Conservation (phyloP, 2,797 vertebrate species). For the Poeciliopsis infans region DNA sequence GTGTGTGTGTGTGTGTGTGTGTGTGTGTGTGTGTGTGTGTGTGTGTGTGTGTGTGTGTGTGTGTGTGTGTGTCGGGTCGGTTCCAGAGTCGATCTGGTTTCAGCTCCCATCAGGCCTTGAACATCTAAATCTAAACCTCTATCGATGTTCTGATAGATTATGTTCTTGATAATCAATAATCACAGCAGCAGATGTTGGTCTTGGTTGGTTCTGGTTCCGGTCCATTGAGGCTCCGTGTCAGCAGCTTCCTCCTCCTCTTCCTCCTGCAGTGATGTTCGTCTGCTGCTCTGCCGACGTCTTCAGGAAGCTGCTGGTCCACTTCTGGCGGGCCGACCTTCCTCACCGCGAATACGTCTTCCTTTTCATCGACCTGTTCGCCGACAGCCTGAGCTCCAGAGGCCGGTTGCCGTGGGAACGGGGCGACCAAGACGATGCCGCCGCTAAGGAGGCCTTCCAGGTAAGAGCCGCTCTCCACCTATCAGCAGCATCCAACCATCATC, state of each 20-base stretch:
- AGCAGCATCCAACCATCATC: not conserved
- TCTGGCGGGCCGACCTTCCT: constrained; percentile 78
- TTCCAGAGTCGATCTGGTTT: too few relatives aligned
- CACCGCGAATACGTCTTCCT: constrained; percentile 88
- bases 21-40: too few relatives aligned
- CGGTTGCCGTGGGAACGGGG: constrained; percentile 85
- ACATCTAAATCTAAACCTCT: too few relatives aligned
- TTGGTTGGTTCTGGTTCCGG: not conserved
- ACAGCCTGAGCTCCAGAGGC: constrained; percentile 77
- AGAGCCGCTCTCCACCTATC: not conserved
- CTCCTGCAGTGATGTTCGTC: constrained; percentile 87
- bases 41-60: too few relatives aligned
- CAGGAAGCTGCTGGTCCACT: constrained; percentile 87
- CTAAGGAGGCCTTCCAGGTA: constrained; percentile 86
- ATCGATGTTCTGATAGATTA: too few relatives aligned
- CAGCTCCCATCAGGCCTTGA: too few relatives aligned
- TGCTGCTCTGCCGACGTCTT: constrained; percentile 89
- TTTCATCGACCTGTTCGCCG: constrained; percentile 92
- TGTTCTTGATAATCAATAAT: too few relatives aligned
- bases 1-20: too few relatives aligned
- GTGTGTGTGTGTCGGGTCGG: too few relatives aligned
- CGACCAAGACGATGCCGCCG: constrained; percentile 81
- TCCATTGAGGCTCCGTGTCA: not conserved
- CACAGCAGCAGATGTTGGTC: too few relatives aligned
- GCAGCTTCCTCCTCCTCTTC: constrained; percentile 1